Conservation (phyloP, 2,113 vertebrate genomes). For the Dissostichus mawsoni region DNA sequence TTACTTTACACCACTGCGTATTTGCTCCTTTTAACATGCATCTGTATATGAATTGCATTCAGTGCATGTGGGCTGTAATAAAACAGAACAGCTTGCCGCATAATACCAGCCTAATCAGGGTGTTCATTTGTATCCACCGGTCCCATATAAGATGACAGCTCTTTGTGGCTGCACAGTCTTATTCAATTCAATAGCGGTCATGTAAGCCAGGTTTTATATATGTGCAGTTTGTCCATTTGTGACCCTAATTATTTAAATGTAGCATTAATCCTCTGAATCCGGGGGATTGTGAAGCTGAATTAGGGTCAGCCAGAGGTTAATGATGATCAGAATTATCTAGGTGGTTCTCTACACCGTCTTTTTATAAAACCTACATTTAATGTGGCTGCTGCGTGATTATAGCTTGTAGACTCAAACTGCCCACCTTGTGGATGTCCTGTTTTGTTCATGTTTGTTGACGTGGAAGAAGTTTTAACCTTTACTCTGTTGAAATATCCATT, state of each 20-base stretch:
- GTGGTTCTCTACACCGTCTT: slow-evolving; percentile 58
- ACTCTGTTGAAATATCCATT: slow-evolving; percentile 26
- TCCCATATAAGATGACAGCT: slow-evolving; percentile 55
- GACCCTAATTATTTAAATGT: slow-evolving; percentile 85
- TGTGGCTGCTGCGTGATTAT: slow-evolving; percentile 61
- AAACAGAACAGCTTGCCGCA: slow-evolving; percentile 32
- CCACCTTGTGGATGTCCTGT: neutral
- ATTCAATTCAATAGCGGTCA: slow-evolving; percentile 65
- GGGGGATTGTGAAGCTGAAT: slow-evolving; percentile 75
- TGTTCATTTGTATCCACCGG: slow-evolving; percentile 39
- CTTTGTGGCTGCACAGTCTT: slow-evolving; percentile 40
- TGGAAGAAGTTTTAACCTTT: slow-evolving; percentile 19
- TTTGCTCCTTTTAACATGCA: slow-evolving; percentile 14
- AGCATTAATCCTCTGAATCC: slow-evolving; percentile 79
- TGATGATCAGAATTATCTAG: slow-evolving; percentile 78
- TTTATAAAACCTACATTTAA: slow-evolving; percentile 52
- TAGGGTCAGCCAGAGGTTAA: slow-evolving; percentile 82
- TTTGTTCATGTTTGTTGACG: slow-evolving; percentile 2
- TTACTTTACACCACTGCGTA: neutral
- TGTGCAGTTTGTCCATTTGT: slow-evolving; percentile 68
- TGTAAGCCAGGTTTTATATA: slow-evolving; percentile 67
- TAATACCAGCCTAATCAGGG: slow-evolving; percentile 37
- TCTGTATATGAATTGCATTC: slow-evolving; percentile 35
- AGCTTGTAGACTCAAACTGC: slow-evolving; percentile 14
- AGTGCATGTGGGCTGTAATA: slow-evolving; percentile 8